These are phyloP conservation scores for Melanotaenia pygmaea DNA, from an alignment of 2,797 vertebrate species.

Conservation along the genomic window DNA sequence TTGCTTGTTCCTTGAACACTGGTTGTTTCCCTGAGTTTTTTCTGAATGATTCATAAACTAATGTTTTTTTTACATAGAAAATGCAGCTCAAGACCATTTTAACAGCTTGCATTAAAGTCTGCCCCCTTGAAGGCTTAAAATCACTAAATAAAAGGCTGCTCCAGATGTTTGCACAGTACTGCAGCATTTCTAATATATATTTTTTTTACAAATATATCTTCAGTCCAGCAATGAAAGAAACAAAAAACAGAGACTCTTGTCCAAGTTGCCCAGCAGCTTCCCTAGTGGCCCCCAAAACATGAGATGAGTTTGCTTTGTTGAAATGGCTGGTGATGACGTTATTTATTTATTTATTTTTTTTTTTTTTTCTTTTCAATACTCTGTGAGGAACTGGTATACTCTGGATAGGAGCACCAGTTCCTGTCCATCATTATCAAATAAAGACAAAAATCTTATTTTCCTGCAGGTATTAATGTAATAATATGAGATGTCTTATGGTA, in stretches of 20 bases:
- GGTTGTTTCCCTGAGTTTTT: too few species aligned
- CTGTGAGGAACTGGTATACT: too few species aligned
- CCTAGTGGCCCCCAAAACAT: too few species aligned
- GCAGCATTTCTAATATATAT: too few species aligned
- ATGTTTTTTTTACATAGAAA: too few species aligned
- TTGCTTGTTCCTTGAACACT: too few species aligned
- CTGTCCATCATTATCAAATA: not conserved
- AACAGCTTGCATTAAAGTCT: not conserved
- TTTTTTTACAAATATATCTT: not conserved
- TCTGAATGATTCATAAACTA: too few species aligned
- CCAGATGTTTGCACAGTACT: not conserved
- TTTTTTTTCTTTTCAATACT: too few species aligned
- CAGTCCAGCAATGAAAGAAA: not conserved
- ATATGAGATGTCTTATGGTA: not conserved
- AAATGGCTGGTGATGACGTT: not conserved
- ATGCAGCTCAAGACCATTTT: not conserved
- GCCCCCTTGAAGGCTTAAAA: not conserved
- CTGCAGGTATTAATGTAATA: not conserved
- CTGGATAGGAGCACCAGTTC: not conserved
- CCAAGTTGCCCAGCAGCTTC: not conserved
- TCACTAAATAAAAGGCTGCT: not conserved
- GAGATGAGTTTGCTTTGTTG: not conserved
- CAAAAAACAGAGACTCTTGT: not conserved
- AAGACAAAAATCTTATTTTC: not conserved
- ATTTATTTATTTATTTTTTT: not conserved